Evolutionary conservation across 2,888 invertebrate genomes (phyloP).

Genomic region (Caradrina kadenii): DNA sequence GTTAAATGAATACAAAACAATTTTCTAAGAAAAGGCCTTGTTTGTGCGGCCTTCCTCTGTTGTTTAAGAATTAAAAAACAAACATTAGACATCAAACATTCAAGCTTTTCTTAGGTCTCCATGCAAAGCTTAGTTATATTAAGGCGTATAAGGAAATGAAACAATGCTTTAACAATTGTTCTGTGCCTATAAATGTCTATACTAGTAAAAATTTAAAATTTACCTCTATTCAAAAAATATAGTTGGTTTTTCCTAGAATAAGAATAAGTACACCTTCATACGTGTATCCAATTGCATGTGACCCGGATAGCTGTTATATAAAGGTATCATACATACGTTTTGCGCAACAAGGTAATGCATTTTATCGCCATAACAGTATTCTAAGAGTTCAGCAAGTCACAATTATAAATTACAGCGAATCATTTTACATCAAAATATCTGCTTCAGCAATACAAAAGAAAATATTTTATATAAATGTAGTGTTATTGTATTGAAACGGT

Average conservation of each 20-base stretch:
- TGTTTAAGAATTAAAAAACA: neutral
- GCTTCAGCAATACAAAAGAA: neutral
- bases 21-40: slow-evolving; percentile 44
- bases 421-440: neutral
- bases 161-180: neutral
- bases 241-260: slow-evolving; percentile 1
- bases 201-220: too few relatives aligned
- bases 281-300: slow-evolving; percentile 19
- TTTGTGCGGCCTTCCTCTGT: slow-evolving; percentile 35
- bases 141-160: neutral
- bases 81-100: neutral
- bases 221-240: neutral
- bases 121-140: neutral
- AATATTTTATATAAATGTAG: neutral
- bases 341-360: slow-evolving; percentile 8
- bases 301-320: slow-evolving; percentile 7
- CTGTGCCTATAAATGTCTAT: too few relatives aligned
- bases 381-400: neutral
- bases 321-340: slow-evolving; percentile 6
- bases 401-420: neutral
- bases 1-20: slow-evolving; percentile 29
- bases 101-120: slow-evolving; percentile 2
- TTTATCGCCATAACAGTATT: neutral
- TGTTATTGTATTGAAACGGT: too few relatives aligned
- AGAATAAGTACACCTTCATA: neutral